Evolutionary conservation across 1,140 invertebrate genomes (phyloP).

Genomic region (Andrena cerasifolii): DNA sequence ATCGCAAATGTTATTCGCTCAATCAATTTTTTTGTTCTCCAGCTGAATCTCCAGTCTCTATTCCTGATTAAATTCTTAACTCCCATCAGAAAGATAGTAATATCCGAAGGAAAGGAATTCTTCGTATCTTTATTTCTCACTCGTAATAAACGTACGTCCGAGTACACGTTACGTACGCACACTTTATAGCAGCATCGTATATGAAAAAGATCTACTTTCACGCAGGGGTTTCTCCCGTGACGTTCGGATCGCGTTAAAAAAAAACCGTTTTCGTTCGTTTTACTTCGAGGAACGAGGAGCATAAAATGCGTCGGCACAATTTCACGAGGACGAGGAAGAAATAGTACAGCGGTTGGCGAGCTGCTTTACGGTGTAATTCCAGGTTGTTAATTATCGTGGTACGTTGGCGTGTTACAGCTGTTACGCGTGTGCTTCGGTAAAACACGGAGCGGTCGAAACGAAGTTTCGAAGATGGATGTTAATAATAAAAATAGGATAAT

Average conservation of each 20-base stretch:
- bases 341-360: background rate
- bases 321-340: slow-evolving; percentile 1
- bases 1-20: no score
- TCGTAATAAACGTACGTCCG: no score
- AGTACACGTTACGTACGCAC: no score
- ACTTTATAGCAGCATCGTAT: background rate
- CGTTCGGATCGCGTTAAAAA: background rate
- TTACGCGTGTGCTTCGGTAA: background rate
- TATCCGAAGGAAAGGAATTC: no score
- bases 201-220: background rate
- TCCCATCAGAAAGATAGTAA: no score
- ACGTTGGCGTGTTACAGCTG: background rate
- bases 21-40: no score
- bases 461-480: no score
- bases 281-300: background rate
- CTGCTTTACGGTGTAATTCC: slow-evolving; percentile 7
- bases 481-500: no score
- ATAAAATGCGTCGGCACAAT: background rate
- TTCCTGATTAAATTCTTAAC: no score
- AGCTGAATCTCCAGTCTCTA: no score
- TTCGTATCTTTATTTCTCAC: no score
- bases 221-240: background rate
- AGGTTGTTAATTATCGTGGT: background rate
- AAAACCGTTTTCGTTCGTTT: slow-evolving; percentile 3
- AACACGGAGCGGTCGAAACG: background rate